Percentiles rank a stretch among this genome's conserved stretches.
Conservation (phyloP, 92 coral and sea anemone genomes). For the Ricordea florida region DNA sequence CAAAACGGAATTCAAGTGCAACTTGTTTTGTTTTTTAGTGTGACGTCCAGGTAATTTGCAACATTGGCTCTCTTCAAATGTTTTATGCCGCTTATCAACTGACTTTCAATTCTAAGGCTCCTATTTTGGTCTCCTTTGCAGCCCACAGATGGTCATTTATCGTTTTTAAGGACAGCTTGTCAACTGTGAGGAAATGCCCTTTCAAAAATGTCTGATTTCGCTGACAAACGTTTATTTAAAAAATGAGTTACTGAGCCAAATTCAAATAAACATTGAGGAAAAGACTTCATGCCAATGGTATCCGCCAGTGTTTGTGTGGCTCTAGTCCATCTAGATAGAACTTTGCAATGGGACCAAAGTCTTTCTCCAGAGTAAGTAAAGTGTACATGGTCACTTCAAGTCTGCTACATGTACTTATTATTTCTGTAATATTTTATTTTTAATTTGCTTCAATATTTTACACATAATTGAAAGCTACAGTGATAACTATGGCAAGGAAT, state of each 20-base stretch:
- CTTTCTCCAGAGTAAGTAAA: constrained; percentile 36
- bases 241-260: neutral
- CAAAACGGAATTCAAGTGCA: too few relatives aligned
- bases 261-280: neutral
- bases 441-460: too few relatives aligned
- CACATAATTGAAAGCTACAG: too few relatives aligned
- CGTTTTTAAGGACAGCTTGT: constrained; percentile 10
- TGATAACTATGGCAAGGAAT: too few relatives aligned
- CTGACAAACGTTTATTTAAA: constrained; percentile 20
- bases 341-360: neutral
- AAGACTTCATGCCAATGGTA: neutral
- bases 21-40: too few relatives aligned
- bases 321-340: constrained; percentile 2
- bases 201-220: neutral
- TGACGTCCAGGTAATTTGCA: too few relatives aligned
- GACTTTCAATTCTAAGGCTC: too few relatives aligned
- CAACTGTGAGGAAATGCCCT: constrained; percentile 11
- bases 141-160: neutral
- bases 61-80: too few relatives aligned
- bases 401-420: too few relatives aligned
- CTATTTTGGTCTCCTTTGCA: too few relatives aligned
- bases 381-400: too few relatives aligned
- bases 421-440: too few relatives aligned
- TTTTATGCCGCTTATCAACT: neutral
- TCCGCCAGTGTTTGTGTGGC: constrained; percentile 38